phyloP scores from a whole-genome alignment of 2,888 invertebrate genomes.

The Chironomus tentans region DNA sequence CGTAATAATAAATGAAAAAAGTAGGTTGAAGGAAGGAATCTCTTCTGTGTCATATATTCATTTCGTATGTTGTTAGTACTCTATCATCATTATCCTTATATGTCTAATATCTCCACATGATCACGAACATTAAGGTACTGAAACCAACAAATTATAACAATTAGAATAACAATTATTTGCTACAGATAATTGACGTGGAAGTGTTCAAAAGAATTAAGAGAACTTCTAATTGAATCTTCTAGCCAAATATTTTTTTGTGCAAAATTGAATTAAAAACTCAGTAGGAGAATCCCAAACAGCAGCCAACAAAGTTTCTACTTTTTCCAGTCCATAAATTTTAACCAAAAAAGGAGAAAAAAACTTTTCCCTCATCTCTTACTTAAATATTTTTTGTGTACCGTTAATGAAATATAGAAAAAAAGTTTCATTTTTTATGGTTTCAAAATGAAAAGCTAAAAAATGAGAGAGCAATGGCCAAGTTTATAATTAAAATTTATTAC shows the following conservation, averaged over 20 bases:
- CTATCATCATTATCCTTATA: too few relatives aligned
- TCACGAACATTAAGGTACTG: too few relatives aligned
- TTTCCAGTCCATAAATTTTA: background rate
- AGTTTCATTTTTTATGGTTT: background rate
- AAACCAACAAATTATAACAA: background rate
- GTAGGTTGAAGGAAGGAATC: too few relatives aligned
- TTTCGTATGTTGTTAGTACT: too few relatives aligned
- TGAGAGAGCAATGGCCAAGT: background rate
- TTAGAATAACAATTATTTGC: too few relatives aligned
- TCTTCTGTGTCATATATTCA: too few relatives aligned
- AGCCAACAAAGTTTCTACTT: background rate
- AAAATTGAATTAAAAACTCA: too few relatives aligned
- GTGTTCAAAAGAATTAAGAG: too few relatives aligned
- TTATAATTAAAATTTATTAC: constrained; percentile 10
- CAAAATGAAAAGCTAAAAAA: background rate
- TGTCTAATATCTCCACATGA: too few relatives aligned
- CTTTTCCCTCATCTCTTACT: background rate
- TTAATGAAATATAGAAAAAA: background rate
- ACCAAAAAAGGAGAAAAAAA: background rate
- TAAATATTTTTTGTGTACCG: background rate
- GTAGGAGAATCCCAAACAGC: background rate
- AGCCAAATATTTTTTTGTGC: too few relatives aligned
- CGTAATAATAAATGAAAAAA: background rate
- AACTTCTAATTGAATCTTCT: too few relatives aligned
- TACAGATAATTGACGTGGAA: too few relatives aligned